Evolutionary conservation across 2,797 vertebrate species (phyloP).

Genomic region (Neostethus bicornis): DNA sequence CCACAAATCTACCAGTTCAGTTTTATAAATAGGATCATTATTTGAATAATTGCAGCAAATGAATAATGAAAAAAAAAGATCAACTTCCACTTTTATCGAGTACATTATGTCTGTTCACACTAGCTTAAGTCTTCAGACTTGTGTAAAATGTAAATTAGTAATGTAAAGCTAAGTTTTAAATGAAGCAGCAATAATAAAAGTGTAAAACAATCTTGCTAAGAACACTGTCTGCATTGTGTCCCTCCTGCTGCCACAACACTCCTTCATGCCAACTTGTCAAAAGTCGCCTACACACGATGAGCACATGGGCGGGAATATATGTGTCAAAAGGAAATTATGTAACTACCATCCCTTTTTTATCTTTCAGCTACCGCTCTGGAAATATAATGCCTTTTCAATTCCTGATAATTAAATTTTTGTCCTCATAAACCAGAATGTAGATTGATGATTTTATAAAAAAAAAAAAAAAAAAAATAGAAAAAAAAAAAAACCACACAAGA

Average conservation of each 20-base stretch:
- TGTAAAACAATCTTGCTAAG: slow-evolving; percentile 24
- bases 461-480: slow-evolving; percentile 13
- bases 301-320: slow-evolving; percentile 41
- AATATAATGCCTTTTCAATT: slow-evolving; percentile 36
- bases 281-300: slow-evolving; percentile 52
- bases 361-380: slow-evolving; percentile 23
- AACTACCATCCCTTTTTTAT: slow-evolving; percentile 19
- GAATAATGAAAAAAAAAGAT: slow-evolving; percentile 4
- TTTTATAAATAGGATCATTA: not conserved
- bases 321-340: slow-evolving; percentile 49
- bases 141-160: no score
- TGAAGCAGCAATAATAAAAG: slow-evolving; percentile 16
- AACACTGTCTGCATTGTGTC: slow-evolving; percentile 37
- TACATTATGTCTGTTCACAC: no score
- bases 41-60: not conserved
- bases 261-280: slow-evolving; percentile 50
- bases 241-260: slow-evolving; percentile 20
- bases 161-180: no score
- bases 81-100: not conserved
- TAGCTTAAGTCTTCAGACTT: no score
- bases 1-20: not conserved
- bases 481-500: no score
- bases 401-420: slow-evolving; percentile 20
- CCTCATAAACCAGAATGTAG: no score
- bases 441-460: no score